Evolutionary conservation across 2,888 invertebrate species (phyloP), one percentile per base, ranked within the genome.

Genomic region (Volucella inflata): DNA sequence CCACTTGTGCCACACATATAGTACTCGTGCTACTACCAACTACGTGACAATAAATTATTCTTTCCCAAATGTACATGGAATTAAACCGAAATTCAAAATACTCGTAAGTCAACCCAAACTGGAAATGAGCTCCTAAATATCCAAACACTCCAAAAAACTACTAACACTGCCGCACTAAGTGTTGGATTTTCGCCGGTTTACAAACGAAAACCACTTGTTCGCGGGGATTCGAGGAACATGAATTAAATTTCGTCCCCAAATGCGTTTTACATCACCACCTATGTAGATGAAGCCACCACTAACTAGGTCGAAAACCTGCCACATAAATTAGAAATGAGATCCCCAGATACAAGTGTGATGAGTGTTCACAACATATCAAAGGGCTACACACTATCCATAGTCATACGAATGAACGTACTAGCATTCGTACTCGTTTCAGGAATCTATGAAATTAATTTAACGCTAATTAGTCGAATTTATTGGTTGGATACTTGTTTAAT

Each of bases 361-460:
- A 44, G n/a, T 68, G 55, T 30, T 11, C 44, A 12, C 30, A 14
- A 12, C 51, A 40, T 40, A 51, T 68, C 68, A 68, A 68, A 55
- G 55, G 55, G 44, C 14, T 17, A 12, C 68, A 36, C 30, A 16
- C 46, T 46, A 44, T 55, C 53, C 30, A 30, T 30, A 30, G 30
- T 44, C 30, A 30, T 30, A 30, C 6, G 30, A 6, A 30, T 30
- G 6, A 0, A 30, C 6, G 6, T 30, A 6, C 30, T 30, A 4
- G 30, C 6, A 30, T 30, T 6, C 30, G 30, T 30, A 30, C 30
- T 30, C 30, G 30, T 6, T 30, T 6, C 6, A 30, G 16, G 42
- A 21, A 68, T 50, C 51, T 68, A 59, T 51, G 16, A 68, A 77
- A 77, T 77, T 77, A 67, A 77, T 77, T 77, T 68, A 77, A 77